Evolutionary conservation across 2,113 vertebrate species (phyloP).

Genomic region (Chaetops frenatus): DNA sequence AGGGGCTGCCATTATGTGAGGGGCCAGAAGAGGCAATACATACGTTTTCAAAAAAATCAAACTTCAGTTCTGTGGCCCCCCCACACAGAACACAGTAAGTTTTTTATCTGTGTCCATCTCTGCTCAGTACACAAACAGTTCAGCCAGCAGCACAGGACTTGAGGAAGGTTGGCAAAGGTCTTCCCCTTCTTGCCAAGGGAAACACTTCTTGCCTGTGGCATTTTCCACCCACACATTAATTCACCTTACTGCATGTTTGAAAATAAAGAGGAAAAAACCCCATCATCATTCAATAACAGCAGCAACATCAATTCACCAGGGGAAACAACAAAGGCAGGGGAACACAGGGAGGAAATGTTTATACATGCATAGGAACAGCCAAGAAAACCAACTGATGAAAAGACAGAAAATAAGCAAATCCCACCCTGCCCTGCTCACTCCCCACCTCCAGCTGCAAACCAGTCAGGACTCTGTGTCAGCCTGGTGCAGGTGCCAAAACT

Average conservation of each 20-base stretch:
- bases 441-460: neutral
- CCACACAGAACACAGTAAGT: neutral
- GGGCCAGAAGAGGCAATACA: neutral
- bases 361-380: neutral
- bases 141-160: neutral
- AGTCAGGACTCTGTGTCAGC: neutral
- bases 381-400: slow-evolving; percentile 16
- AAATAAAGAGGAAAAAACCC: neutral
- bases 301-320: neutral
- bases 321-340: slow-evolving; percentile 21
- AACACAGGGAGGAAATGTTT: slow-evolving; percentile 28
- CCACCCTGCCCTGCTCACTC: neutral
- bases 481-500: neutral
- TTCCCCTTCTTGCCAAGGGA: neutral
- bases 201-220: neutral
- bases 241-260: neutral
- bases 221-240: neutral
- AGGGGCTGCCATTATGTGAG: neutral
- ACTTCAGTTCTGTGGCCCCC: neutral
- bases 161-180: neutral
- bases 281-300: neutral
- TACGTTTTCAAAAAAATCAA: neutral
- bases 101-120: neutral
- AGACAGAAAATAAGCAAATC: slow-evolving; percentile 6
- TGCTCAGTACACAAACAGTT: neutral